Percentiles rank a stretch among this genome's conserved stretches.
phyloP scores from a whole-genome alignment of 1,140 invertebrate genomes.

The Papilio xuthus region DNA sequence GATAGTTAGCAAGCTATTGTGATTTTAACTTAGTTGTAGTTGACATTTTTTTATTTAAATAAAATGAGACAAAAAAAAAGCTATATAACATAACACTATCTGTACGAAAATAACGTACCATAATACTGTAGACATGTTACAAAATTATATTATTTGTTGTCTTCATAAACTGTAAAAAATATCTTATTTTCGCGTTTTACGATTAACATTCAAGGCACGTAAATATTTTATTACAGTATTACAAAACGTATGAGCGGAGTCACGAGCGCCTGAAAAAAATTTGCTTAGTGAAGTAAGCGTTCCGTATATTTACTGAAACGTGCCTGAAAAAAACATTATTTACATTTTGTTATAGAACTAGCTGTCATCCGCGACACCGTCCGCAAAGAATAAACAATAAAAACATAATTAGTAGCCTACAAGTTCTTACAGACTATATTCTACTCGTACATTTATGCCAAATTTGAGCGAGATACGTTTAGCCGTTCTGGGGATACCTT shows the following conservation, averaged over 20 bases:
- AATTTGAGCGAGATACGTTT: no score
- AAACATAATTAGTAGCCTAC: no score
- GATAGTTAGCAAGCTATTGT: no score
- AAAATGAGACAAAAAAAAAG: no score
- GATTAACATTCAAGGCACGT: slow-evolving; percentile 34
- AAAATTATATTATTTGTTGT: slow-evolving; percentile 9
- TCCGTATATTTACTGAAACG: slow-evolving; percentile 23
- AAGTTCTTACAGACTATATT: no score
- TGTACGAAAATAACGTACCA: background rate
- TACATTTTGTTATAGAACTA: no score
- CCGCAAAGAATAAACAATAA: no score
- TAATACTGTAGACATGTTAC: background rate
- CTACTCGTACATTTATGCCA: no score
- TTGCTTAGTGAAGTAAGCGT: slow-evolving; percentile 17
- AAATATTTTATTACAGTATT: slow-evolving; percentile 37
- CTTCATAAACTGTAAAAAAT: slow-evolving; percentile 13
- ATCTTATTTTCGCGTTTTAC: slow-evolving; percentile 19
- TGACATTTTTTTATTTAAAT: no score
- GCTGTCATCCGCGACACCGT: no score
- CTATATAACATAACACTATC: background rate
- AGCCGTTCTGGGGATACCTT: no score
- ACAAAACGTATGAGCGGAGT: slow-evolving; percentile 31
- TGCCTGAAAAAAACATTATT: background rate
- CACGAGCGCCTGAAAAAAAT: slow-evolving; percentile 13
- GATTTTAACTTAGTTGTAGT: no score